Evolutionary conservation across 1,140 invertebrate genomes (phyloP), one percentile per base, ranked within the genome.

Genomic region (Oryzaephilus surinamensis): DNA sequence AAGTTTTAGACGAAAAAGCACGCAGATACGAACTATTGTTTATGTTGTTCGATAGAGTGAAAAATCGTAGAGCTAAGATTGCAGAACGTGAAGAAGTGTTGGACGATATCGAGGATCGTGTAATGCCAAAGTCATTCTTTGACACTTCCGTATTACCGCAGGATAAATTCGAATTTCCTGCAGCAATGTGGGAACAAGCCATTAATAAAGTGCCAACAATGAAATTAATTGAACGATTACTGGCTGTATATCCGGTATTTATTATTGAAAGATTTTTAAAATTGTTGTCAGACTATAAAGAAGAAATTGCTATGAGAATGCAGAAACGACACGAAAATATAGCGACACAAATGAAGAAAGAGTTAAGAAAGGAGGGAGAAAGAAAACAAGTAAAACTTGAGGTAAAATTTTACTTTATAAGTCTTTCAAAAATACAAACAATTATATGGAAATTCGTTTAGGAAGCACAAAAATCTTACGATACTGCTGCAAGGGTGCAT

Each of bases 101-200:
- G 15, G 60, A 62, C 37, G 45, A 59, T n/a, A 48, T 61, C 4
- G 57, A 60, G 39, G 38, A 51, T n/a, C 48, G 46, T 24, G 21
- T 56, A 15, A 30, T 61, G 40, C 40, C 49, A 1, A 39, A 48
- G 14, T 54, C 55, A 16, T 48, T 60, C 36, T 60, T 60, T 20
- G 52, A 58, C 18, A 32, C 43, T 6, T 54, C 57, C 14, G 16
- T 47, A 15, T 20, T 41, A 13, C 21, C 45, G 0, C 48, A 59
- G 36, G 53, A 59, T 37, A 50, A 50, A 27, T 54, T 49, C 21
- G 44, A 52, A 16, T 36, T 58, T 24, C 58, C 58, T 3, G 37
- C 50, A 4, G 50, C 48, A 4, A 58, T 60, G 58, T 62, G 60
- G 60, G 48, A 57, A 32, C 54, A 58, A 32, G 54, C 48, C 3